phyloP scores from a whole-genome alignment of 1,140 invertebrate genomes.

The Teleopsis dalmanni region DNA sequence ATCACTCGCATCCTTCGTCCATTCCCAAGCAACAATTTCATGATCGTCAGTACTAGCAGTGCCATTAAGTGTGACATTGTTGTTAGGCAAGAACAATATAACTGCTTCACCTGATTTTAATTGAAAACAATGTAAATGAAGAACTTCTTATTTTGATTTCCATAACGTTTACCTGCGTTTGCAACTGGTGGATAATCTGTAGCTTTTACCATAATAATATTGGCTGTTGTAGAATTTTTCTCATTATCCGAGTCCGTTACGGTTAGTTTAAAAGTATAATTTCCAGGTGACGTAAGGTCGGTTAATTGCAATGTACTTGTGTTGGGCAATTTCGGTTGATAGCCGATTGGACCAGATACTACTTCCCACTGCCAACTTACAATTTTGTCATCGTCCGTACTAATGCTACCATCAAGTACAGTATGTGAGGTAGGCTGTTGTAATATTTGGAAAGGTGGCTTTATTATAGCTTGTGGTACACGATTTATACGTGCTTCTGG shows the following conservation, averaged over 20 bases:
- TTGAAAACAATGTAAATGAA: constrained; percentile 12
- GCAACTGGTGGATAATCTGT: constrained; percentile 92
- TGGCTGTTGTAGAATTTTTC: constrained; percentile 77
- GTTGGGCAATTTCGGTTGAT: constrained; percentile 68
- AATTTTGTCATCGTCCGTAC: constrained; percentile 74
- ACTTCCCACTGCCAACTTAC: constrained; percentile 87
- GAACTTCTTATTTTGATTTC: neutral
- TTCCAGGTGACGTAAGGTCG: constrained; percentile 74
- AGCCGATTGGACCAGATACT: constrained; percentile 75
- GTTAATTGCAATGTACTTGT: constrained; percentile 77
- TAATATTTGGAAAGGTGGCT: constrained; percentile 73
- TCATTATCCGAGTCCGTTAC: constrained; percentile 87
- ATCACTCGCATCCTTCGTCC: constrained; percentile 82
- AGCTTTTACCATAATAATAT: constrained; percentile 83
- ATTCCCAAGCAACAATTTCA: constrained; percentile 87
- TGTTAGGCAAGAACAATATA: constrained; percentile 84
- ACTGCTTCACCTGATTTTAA: constrained; percentile 63
- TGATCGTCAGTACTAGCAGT: constrained; percentile 88
- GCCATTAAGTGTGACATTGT: constrained; percentile 81
- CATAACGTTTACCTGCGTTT: constrained; percentile 58
- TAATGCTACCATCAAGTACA: constrained; percentile 73
- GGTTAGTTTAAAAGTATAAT: constrained; percentile 89
- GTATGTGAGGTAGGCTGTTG: constrained; percentile 83
- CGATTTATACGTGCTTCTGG: constrained; percentile 80
- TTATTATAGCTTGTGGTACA: constrained; percentile 78